These are phyloP conservation scores for Oryctolagus cuniculus DNA, from an alignment of 2,113 vertebrate species.

Conservation along the genomic window DNA sequence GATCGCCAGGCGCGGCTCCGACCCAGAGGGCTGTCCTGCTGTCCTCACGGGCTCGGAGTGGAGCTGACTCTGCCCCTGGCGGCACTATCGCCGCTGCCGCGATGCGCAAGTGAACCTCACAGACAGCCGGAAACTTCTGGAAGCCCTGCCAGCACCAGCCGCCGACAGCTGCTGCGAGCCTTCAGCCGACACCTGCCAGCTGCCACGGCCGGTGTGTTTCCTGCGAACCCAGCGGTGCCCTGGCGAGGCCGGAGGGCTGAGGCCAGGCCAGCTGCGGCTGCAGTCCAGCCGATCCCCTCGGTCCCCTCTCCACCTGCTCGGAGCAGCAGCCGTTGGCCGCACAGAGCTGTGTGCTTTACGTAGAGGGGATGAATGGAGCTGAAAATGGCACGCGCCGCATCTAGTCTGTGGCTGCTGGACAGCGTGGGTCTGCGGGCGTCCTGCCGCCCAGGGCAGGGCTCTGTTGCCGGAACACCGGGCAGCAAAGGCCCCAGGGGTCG, in stretches of 20 bases:
- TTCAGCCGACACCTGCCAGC: neutral
- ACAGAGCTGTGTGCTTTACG: fast-evolving
- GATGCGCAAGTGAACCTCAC: neutral
- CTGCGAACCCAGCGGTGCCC: neutral
- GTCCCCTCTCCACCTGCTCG: neutral
- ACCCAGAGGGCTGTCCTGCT: neutral
- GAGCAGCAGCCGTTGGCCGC: fast-evolving
- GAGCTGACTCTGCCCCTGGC: neutral
- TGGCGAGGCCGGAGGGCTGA: fast-evolving
- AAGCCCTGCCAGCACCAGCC: neutral
- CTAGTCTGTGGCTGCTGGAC: neutral
- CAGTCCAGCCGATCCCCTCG: fast-evolving
- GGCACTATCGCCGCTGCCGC: fast-evolving
- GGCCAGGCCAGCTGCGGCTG: fast-evolving
- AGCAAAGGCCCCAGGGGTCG: neutral
- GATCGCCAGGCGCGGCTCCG: neutral
- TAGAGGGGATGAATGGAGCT: too few species aligned
- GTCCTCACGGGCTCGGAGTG: neutral
- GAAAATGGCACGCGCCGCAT: too few species aligned
- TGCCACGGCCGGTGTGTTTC: neutral
- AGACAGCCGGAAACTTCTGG: too few species aligned
- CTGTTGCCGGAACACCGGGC: fast-evolving
- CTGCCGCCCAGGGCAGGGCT: fast-evolving
- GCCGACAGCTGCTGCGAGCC: neutral
- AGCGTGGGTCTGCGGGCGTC: fast-evolving